Evolutionary conservation across 2,113 vertebrate genomes (phyloP), one percentile per base, ranked within the genome.

Genomic region (Lichenostomus cassidix): DNA sequence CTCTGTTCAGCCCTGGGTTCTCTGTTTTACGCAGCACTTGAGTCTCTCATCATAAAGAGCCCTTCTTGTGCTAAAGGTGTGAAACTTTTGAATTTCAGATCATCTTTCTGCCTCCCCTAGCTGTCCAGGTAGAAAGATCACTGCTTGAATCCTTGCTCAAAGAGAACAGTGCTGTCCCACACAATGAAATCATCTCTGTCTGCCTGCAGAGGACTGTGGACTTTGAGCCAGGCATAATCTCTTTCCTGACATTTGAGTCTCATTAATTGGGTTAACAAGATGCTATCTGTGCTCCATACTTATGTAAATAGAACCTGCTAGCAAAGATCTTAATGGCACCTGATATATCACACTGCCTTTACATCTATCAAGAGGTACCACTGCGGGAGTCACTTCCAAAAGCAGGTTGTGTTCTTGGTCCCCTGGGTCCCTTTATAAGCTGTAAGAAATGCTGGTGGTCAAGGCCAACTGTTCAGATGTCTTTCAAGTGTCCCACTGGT

Each of bases 401-500:
- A 93, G 78, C 89, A 90, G 68, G 74, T 83, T 92, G 85, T 92
- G 71, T 90, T 91, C 83, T 90, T 44, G 9, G 23, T 94, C 98
- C 92, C 95, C 6, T 10, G 86, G 79, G 97, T 58, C 84, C 79
- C 67, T 96, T 97, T 96, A 92, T 84, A 95, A 94, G 79, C 93
- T 49, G 56, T 86, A 67, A 94, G 96, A 97, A 95, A 97, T 90
- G 95, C 95, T 94, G 84, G 95, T 96, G 97, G 96, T 97, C 77
- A 63, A 97, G 90, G 96, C 96, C 95, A 97, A 80, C 88, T 33
- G 35, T 97, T 93, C 95, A 96, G 91, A 97, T 97, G 96, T 96
- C 96, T 98, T 97, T 96, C 93, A 95, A 95, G 79, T 93, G 95
- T 97, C 97, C 97, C 95, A 95, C 87, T 64, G 94, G 96, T 96